Evolutionary conservation across 2,888 invertebrate species (phyloP), one percentile per base, ranked within the genome.

Genomic region (Malacosoma neustria): DNA sequence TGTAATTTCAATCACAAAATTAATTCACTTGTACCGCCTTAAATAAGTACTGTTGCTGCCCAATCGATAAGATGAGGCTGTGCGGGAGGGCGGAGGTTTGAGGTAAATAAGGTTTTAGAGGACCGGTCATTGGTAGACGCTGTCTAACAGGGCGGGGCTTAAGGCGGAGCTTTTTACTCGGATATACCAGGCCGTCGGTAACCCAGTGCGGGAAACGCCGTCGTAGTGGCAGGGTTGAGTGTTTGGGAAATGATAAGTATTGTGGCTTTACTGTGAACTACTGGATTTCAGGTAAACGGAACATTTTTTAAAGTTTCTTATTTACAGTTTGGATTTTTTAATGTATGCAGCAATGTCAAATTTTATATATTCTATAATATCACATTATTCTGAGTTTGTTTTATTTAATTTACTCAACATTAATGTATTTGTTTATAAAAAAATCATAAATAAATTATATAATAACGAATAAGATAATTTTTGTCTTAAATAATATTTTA

Each of bases 1-100:
- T 70, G 72, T 75, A 75, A 75, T 77, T 76, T 71, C 76, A 81
- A 84, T 85, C 84, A 82, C 80, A 80, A 80, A 75, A 80, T 82
- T 84, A 85, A 82, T 76, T 79, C 76, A 63, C 49, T 57, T 67
- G 66, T 60, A 51, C 76, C 77, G 74, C 72, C 76, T 82, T 84
- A 84, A 82, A 76, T 82, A 81, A 81, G 73, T 74, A 65, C 64
- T 61, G 60, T 61, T 42, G 63, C 57, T 57, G 72, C 63, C 79
- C 79, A 81, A 85, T 85, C 84, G 84, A 85, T 85, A 84, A 59
- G 51, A 55, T 58, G 60, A 66, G 73, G 60, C 56, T 65, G 62
- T 43, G 54, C 53, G 61, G 67, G 79, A 70, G 76, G 79, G 72
- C 72, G 73, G 75, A 63, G 54, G 74, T 54, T 70, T 57, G 43